Percentiles rank a stretch among this genome's conserved stretches.
Evolutionary conservation across 2,113 vertebrate species (phyloP).

Genomic region (Gorsachius goisagi): DNA sequence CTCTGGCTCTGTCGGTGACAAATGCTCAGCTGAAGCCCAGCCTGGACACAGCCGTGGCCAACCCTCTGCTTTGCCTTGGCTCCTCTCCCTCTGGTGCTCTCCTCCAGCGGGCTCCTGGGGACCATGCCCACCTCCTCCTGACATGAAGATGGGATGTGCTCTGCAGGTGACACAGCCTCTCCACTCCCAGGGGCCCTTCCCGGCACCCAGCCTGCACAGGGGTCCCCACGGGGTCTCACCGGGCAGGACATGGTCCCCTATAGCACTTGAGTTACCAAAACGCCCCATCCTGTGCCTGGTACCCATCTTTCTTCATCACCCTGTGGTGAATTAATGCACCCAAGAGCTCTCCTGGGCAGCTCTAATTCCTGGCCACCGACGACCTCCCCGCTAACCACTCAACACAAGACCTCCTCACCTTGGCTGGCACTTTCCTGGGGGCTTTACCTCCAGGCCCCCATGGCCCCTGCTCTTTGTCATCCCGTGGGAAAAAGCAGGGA

Average conservation of each 20-base stretch:
- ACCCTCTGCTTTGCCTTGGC: background rate
- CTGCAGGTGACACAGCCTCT: background rate
- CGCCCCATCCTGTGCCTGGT: rapidly evolving
- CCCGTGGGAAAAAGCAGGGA: background rate
- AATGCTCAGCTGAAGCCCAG: background rate
- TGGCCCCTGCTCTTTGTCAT: rapidly evolving
- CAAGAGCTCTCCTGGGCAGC: background rate
- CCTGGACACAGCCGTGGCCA: background rate
- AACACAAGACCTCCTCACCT: background rate
- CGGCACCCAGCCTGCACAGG: rapidly evolving
- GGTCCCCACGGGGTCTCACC: background rate
- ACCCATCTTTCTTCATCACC: background rate
- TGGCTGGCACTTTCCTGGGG: rapidly evolving
- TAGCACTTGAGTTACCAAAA: background rate
- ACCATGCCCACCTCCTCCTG: background rate
- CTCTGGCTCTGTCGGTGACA: background rate
- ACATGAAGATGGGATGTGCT: background rate
- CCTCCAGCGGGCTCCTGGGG: background rate
- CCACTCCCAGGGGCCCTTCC: background rate
- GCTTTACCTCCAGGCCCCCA: background rate
- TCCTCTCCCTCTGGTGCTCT: background rate
- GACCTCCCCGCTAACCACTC: background rate
- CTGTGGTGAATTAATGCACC: background rate
- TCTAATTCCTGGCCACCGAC: background rate
- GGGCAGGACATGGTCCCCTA: background rate